phyloP scores from a whole-genome alignment of 2,888 invertebrate species.

The Metacarcinus magister region DNA sequence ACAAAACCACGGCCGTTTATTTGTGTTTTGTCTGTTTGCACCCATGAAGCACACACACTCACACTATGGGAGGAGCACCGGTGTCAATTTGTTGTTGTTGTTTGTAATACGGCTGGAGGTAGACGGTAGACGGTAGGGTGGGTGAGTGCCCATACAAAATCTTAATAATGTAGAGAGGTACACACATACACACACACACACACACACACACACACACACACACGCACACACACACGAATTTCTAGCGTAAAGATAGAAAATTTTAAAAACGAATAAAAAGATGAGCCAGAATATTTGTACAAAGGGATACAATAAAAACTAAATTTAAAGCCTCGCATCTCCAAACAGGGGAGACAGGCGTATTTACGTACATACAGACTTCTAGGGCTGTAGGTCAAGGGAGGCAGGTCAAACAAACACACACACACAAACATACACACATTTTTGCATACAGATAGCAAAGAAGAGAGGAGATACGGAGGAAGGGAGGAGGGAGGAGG shows the following conservation, averaged over 20 bases:
- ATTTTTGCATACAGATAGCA: neutral
- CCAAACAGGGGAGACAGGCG: neutral
- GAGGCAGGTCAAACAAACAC: neutral
- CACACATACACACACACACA: neutral
- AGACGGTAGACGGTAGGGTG: neutral
- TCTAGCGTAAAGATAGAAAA: neutral
- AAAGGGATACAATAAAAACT: neutral
- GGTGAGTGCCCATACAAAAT: neutral
- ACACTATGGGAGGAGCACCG: neutral
- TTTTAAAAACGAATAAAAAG: neutral
- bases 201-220: neutral
- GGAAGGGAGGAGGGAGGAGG: neutral
- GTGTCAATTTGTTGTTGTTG: neutral
- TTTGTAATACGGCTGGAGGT: neutral
- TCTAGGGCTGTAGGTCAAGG: no score
- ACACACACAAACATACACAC: conserved; percentile 18
- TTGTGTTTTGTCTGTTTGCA: conserved; percentile 36
- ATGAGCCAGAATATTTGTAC: neutral
- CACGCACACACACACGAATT: neutral
- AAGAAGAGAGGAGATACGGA: neutral
- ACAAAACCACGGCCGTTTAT: neutral
- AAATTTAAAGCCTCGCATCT: neutral
- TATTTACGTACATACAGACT: neutral
- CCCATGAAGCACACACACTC: conserved; percentile 18
- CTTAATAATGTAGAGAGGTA: neutral